Evolutionary conservation across 2,113 vertebrate genomes (phyloP), one percentile per base, ranked within the genome.

Genomic region (Pseudorhombus dupliciocellatus): DNA sequence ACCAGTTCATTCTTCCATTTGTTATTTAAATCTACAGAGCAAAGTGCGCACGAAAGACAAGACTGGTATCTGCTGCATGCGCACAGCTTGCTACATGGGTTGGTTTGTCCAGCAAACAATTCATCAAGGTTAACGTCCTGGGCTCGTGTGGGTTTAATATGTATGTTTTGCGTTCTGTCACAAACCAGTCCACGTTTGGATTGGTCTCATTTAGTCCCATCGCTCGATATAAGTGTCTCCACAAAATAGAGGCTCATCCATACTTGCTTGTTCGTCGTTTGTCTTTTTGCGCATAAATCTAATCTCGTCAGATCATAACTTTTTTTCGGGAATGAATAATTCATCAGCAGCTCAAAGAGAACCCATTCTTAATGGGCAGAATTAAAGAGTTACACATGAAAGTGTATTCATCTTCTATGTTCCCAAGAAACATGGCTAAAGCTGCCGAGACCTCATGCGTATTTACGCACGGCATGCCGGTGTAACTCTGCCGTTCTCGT

Each of bases 31-130:
- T 18, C 26, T 16, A 0, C 42, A 1, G 42, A 46, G 42, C 42
- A 16, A 53, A 61, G 50, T 58, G 42, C 67, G 34, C 34, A 37
- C 9, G 31, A 75, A 66, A 72, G 21, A 24, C 55, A 59, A 8
- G n/a, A 15, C 16, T 55, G 28, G 53, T 73, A 63, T 83, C 56
- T 72, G 40, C 37, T 26, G 10, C 22, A 28, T 28, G 26, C 55
- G 11, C 70, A 5, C 70, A 63, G 48, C 46, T 83, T 73, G 50
- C 51, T 62, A 84, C 67, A 59, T 75, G 73, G 53, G 34, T 70
- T 75, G 64, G 12, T 62, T 64, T 79, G 64, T 40, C 42, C 25
- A 57, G 72, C 72, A 50, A 63, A 66, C 66, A 77, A 46, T 73
- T 59, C 5, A 73, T 62, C 52, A 51, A 48, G 48, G 72, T 83